phyloP scores from a whole-genome alignment of 2,113 vertebrate genomes.

The Semnornis frantzii region DNA sequence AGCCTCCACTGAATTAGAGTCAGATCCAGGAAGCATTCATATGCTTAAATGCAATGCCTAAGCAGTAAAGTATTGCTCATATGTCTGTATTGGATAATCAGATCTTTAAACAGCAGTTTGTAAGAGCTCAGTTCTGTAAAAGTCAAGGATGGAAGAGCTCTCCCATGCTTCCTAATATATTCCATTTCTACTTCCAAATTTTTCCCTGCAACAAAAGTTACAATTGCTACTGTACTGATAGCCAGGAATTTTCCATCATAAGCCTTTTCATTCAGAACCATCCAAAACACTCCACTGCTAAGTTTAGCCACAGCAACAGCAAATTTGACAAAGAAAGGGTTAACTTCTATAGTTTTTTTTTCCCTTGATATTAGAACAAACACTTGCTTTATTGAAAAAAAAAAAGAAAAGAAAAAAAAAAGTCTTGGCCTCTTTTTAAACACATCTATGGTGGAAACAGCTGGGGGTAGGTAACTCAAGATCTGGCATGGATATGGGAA shows the following conservation, averaged over 20 bases:
- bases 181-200: conserved; percentile 19
- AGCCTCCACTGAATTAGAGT: background rate
- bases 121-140: background rate
- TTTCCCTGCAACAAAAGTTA: background rate
- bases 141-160: background rate
- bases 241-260: conserved; percentile 1
- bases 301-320: background rate
- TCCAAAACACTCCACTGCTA: background rate
- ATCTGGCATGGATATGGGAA: conserved; percentile 65
- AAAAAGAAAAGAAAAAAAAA: background rate
- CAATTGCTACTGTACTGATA: background rate
- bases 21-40: background rate
- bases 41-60: background rate
- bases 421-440: conserved; percentile 51
- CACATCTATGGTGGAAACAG: conserved; percentile 65
- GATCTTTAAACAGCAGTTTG: background rate
- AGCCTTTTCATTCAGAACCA: conserved; percentile 39
- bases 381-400: conserved; percentile 8
- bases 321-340: background rate
- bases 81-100: background rate
- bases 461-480: conserved; percentile 64
- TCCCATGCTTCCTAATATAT: background rate
- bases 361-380: conserved; percentile 58
- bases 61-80: background rate
- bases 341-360: conserved; percentile 30